phyloP scores from a whole-genome alignment of 2,797 vertebrate species.

The Mastacembelus armatus region DNA sequence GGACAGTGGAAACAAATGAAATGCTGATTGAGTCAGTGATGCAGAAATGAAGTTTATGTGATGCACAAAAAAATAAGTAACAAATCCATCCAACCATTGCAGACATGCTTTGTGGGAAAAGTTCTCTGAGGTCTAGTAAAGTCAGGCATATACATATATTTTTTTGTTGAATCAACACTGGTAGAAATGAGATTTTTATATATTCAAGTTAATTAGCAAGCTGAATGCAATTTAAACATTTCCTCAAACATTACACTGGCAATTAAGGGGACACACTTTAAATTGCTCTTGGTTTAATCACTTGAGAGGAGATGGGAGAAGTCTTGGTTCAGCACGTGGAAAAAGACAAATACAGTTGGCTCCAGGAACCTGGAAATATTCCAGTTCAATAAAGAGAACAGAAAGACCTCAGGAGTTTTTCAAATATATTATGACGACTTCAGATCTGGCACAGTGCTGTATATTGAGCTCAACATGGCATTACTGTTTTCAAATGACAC shows the following conservation, averaged over 20 bases:
- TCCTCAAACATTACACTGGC: slow-evolving; percentile 12
- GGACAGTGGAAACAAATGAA: slow-evolving; percentile 68
- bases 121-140: slow-evolving; percentile 39
- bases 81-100: slow-evolving; percentile 21
- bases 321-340: slow-evolving; percentile 8
- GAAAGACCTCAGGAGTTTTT: slow-evolving; percentile 31
- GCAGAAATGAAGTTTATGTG: slow-evolving; percentile 46
- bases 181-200: not conserved
- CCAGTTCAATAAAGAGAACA: slow-evolving; percentile 45
- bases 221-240: slow-evolving; percentile 37
- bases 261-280: slow-evolving; percentile 36
- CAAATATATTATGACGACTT: slow-evolving; percentile 55
- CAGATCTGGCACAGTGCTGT: slow-evolving; percentile 27
- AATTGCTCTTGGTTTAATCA: slow-evolving; percentile 30
- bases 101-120: slow-evolving; percentile 28
- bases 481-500: slow-evolving; percentile 37
- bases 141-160: slow-evolving; percentile 15
- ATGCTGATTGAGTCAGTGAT: slow-evolving; percentile 57
- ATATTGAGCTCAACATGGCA: slow-evolving; percentile 32
- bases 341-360: slow-evolving; percentile 27
- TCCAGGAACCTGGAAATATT: slow-evolving; percentile 37
- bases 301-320: slow-evolving; percentile 10
- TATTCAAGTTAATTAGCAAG: slow-evolving; percentile 43
- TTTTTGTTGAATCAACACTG: slow-evolving; percentile 36
- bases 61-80: slow-evolving; percentile 8